These are phyloP conservation scores for Drosophila nikananu DNA, from an alignment of 1,140 invertebrate genomes.

Conservation along the genomic window DNA sequence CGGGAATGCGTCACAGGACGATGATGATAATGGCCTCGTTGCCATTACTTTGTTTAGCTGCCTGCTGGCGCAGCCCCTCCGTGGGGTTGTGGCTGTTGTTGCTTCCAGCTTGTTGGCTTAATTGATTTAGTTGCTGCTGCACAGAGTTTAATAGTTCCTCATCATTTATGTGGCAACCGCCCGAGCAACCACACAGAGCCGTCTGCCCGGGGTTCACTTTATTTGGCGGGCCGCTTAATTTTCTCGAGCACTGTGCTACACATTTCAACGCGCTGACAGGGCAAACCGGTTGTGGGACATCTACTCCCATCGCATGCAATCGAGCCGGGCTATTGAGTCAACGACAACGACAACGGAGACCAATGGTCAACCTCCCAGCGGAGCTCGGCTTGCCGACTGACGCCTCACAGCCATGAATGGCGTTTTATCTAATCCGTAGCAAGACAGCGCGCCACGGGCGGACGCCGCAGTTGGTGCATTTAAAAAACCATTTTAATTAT, in stretches of 20 bases:
- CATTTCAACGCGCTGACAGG: constrained; percentile 32
- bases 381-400: constrained; percentile 57
- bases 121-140: constrained; percentile 77
- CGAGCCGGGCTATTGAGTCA: constrained; percentile 54
- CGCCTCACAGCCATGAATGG: constrained; percentile 68
- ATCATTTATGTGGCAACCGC: constrained; percentile 61
- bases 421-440: constrained; percentile 63
- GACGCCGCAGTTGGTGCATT: constrained; percentile 33
- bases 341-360: constrained; percentile 61
- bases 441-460: constrained; percentile 21
- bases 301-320: constrained; percentile 58
- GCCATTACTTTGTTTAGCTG: constrained; percentile 56
- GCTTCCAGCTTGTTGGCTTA: constrained; percentile 65
- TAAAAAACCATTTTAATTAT: constrained; percentile 66
- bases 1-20: constrained; percentile 44
- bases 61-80: constrained; percentile 33
- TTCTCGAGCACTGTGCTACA: constrained; percentile 65
- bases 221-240: constrained; percentile 52
- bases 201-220: neutral
- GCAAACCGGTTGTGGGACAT: constrained; percentile 58
- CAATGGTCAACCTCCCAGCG: constrained; percentile 44
- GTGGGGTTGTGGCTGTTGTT: constrained; percentile 28
- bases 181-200: neutral
- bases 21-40: constrained; percentile 78
- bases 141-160: constrained; percentile 71